phyloP scores from a whole-genome alignment of 2,113 vertebrate species.

The Dryoscopus gambensis region DNA sequence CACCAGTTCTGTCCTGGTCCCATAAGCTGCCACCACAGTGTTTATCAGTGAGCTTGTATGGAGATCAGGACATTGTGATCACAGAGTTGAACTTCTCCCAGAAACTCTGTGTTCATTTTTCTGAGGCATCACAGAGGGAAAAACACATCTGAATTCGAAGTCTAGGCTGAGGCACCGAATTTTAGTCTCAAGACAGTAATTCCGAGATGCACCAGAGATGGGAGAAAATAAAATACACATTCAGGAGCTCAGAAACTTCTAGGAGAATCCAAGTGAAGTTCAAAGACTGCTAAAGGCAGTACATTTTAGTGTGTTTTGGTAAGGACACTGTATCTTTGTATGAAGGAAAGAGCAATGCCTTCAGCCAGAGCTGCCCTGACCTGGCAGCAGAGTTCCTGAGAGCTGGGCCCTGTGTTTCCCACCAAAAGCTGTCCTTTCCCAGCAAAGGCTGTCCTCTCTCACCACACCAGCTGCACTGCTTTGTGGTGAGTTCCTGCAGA shows the following conservation, averaged over 20 bases:
- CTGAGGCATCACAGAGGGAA: neutral
- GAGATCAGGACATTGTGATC: neutral
- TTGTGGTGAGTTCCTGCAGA: neutral
- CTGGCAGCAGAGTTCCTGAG: neutral
- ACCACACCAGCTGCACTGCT: rapidly evolving
- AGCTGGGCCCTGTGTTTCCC: neutral
- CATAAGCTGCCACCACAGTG: neutral
- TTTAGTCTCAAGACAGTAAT: neutral
- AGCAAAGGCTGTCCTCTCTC: neutral
- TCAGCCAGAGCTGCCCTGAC: neutral
- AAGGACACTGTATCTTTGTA: neutral
- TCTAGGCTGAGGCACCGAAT: neutral
- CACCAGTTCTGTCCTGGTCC: neutral
- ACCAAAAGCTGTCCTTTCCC: neutral
- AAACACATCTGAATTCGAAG: neutral
- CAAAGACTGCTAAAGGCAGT: neutral
- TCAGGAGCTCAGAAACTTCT: neutral
- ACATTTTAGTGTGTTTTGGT: neutral
- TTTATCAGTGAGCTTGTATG: rapidly evolving
- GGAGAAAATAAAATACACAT: neutral
- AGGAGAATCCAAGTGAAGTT: neutral
- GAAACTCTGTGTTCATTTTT: neutral
- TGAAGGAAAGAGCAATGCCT: neutral
- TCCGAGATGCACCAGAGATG: neutral
- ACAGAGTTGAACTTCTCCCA: neutral